Conservation (phyloP, 2,888 invertebrate species). For the Nemurella pictetii region DNA sequence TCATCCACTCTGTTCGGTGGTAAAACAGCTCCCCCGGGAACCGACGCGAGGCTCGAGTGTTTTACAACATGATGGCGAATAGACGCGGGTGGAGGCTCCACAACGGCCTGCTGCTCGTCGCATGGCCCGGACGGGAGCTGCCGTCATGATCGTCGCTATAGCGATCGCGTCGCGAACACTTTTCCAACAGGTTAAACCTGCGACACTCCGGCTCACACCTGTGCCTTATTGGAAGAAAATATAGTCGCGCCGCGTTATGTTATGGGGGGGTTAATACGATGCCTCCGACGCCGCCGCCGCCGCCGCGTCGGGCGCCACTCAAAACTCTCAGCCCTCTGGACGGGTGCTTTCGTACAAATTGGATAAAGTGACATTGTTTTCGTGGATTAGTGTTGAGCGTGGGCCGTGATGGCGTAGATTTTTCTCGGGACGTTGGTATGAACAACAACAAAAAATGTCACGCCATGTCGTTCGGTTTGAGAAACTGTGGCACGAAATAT, state of each 20-base stretch:
- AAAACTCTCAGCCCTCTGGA: background rate
- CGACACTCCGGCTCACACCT: constrained; percentile 37
- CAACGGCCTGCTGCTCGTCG: no score
- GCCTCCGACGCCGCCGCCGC: no score
- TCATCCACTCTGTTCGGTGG: constrained; percentile 38
- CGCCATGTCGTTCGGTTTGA: background rate
- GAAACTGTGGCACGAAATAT: background rate
- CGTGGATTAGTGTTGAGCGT: background rate
- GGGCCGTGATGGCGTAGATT: background rate
- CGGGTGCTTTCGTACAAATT: background rate
- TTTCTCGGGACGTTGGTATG: background rate
- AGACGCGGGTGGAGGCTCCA: background rate
- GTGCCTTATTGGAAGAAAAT: constrained; percentile 37
- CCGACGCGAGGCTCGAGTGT: background rate
- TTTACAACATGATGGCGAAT: constrained; percentile 21
- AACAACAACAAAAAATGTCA: background rate
- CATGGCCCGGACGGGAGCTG: background rate
- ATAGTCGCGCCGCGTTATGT: background rate
- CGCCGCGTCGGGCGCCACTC: background rate
- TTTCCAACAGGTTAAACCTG: constrained; percentile 37
- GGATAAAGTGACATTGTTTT: background rate
- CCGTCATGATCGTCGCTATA: constrained; percentile 5
- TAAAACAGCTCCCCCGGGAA: constrained; percentile 38
- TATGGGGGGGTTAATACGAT: background rate
- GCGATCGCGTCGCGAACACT: background rate